A percentile compares a stretch with the other conserved stretches of the same genome.
These are phyloP conservation scores for Austrolebias charrua DNA, from an alignment of 2,797 vertebrate genomes.

Conservation along the genomic window DNA sequence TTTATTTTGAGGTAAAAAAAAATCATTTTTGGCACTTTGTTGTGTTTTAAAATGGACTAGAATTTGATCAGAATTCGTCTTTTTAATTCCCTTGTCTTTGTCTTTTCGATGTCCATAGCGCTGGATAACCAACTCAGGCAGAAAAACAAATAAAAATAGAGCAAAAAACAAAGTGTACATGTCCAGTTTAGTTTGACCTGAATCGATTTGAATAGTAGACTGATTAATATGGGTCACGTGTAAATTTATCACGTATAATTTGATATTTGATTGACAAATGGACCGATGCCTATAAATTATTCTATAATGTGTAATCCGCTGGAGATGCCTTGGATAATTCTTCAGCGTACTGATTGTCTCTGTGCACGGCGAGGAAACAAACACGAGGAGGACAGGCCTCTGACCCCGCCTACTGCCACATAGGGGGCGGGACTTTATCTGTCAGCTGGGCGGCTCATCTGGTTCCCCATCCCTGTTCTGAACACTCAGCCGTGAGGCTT, in stretches of 20 bases:
- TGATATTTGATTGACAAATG: conserved; percentile 75
- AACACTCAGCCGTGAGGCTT: conserved; percentile 60
- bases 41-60: conserved; percentile 79
- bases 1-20: conserved; percentile 78
- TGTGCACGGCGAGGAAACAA: conserved; percentile 53
- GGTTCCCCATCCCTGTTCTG: conserved; percentile 49
- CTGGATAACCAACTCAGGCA: conserved; percentile 85
- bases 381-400: conserved; percentile 67
- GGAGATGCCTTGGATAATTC: conserved; percentile 72
- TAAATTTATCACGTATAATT: conserved; percentile 73
- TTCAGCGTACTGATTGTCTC: conserved; percentile 61
- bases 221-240: conserved; percentile 78
- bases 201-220: conserved; percentile 75
- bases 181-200: conserved; percentile 74
- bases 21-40: conserved; percentile 75
- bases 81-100: conserved; percentile 53
- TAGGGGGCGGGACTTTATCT: conserved; percentile 52
- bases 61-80: conserved; percentile 79
- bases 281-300: conserved; percentile 74
- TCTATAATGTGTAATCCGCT: conserved; percentile 71
- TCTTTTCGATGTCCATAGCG: conserved; percentile 80
- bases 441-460: conserved; percentile 43
- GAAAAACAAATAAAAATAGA: conserved; percentile 76
- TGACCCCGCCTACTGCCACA: conserved; percentile 68
- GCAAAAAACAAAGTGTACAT: conserved; percentile 63